A percentile compares a stretch with the other conserved stretches of the same genome.
Evolutionary conservation across 2,113 vertebrate species (phyloP).

Genomic region (Microcebus lehilahytsara): DNA sequence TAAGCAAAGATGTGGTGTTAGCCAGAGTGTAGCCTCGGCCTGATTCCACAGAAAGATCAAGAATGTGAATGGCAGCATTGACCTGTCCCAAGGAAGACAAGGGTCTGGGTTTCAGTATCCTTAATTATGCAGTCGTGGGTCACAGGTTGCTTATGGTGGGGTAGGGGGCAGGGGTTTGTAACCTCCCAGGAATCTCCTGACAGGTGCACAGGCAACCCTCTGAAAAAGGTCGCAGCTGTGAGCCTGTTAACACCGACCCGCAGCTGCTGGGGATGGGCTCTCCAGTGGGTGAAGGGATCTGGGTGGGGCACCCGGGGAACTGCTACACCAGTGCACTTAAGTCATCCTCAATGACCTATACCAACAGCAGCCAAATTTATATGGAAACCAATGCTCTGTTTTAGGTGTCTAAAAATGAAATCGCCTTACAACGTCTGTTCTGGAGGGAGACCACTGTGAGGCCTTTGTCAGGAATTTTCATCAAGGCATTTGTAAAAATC

Average conservation of each 20-base stretch:
- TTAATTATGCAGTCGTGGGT: not conserved
- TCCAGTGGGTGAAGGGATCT: not conserved
- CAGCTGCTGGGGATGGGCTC: not conserved
- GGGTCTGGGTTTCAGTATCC: not conserved
- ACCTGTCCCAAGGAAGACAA: not conserved
- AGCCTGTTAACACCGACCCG: no score
- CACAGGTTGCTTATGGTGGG: not conserved
- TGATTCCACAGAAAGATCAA: not conserved
- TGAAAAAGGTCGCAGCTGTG: not conserved
- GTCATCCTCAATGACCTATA: not conserved
- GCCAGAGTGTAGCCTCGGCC: not conserved
- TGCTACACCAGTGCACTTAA: not conserved
- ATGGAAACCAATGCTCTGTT: slow-evolving; percentile 57
- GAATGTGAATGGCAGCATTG: not conserved
- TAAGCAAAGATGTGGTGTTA: not conserved
- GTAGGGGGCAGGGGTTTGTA: not conserved
- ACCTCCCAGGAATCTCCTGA: not conserved
- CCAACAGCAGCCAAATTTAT: not conserved
- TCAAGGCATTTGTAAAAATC: not conserved
- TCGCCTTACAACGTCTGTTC: slow-evolving; percentile 79
- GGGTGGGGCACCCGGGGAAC: not conserved
- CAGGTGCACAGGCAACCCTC: not conserved
- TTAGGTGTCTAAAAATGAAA: slow-evolving; percentile 80
- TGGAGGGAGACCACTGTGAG: slow-evolving; percentile 73
- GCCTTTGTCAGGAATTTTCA: not conserved